Evolutionary conservation across 2,888 invertebrate species (phyloP).

Genomic region (Scaptomyza caliginosa): DNA sequence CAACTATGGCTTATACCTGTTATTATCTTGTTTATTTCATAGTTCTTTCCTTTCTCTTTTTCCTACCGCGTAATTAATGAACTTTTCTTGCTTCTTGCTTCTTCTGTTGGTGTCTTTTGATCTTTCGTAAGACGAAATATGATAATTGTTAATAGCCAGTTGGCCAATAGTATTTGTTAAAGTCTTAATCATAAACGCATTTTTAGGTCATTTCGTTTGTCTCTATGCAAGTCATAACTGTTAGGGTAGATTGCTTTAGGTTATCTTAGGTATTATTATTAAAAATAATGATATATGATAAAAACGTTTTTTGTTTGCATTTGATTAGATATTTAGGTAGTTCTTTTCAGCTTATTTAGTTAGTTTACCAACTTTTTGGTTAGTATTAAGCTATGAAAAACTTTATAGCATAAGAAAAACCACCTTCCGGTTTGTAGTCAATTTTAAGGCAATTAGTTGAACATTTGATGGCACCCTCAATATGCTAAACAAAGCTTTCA

Average conservation of each 20-base stretch:
- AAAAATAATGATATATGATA: slow-evolving; percentile 32
- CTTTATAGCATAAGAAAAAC: too few relatives aligned
- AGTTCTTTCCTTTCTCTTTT: slow-evolving; percentile 26
- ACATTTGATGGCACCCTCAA: slow-evolving; percentile 37
- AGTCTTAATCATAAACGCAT: slow-evolving; percentile 35
- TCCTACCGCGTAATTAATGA: slow-evolving; percentile 60
- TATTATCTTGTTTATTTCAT: slow-evolving; percentile 54
- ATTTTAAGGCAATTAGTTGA: slow-evolving; percentile 42
- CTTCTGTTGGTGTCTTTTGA: slow-evolving; percentile 15
- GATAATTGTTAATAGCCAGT: slow-evolving; percentile 42
- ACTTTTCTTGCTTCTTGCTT: slow-evolving; percentile 26
- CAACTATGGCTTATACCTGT: slow-evolving; percentile 19
- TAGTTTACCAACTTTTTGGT: background rate
- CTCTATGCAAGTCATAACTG: slow-evolving; percentile 49
- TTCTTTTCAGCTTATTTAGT: slow-evolving; percentile 44
- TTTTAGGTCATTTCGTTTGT: too few relatives aligned
- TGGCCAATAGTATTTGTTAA: slow-evolving; percentile 29
- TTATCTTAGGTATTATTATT: slow-evolving; percentile 3
- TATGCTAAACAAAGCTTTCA: slow-evolving; percentile 43
- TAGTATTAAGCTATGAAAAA: too few relatives aligned
- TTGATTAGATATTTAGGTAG: slow-evolving; percentile 35
- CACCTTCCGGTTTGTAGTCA: slow-evolving; percentile 19
- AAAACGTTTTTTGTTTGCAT: slow-evolving; percentile 20
- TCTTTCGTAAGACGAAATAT: slow-evolving; percentile 34
- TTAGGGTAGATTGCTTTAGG: slow-evolving; percentile 1